Evolutionary conservation across 23 tunicate species (phyloP).

Genomic region (Oikopleura dioica): DNA sequence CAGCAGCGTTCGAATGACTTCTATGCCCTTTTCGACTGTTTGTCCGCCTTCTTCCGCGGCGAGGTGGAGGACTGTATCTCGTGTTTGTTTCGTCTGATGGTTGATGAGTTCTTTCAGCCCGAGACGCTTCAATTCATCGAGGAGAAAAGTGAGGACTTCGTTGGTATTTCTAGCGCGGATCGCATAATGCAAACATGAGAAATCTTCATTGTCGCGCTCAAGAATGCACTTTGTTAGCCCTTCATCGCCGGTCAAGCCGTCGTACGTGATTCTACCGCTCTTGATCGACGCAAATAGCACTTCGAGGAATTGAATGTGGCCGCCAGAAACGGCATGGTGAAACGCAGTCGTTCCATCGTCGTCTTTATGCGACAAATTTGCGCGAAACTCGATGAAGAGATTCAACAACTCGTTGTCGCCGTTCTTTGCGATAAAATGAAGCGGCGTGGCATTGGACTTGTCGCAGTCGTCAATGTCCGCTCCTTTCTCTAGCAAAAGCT

Average conservation of each 20-base stretch:
- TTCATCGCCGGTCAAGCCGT: neutral
- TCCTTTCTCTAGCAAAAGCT: neutral
- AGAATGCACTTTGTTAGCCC: neutral
- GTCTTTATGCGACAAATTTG: conserved; percentile 34
- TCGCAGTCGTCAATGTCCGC: neutral
- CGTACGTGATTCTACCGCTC: neutral
- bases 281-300: conserved; percentile 13
- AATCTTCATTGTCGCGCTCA: neutral
- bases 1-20: neutral
- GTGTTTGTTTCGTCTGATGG: conserved; percentile 22
- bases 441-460: neutral
- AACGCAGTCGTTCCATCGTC: conserved; percentile 66
- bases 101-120: conserved; percentile 20
- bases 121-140: conserved; percentile 15
- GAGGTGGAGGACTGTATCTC: conserved; percentile 45
- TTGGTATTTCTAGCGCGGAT: conserved; percentile 33
- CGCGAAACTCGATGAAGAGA: conserved; percentile 1
- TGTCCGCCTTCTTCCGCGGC: conserved; percentile 55
- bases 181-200: neutral
- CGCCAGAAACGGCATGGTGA: conserved; percentile 67
- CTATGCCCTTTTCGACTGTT: conserved; percentile 41
- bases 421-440: neutral
- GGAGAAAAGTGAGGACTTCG: conserved; percentile 20
- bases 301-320: conserved; percentile 31
- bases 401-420: neutral